These are phyloP conservation scores for Tyria jacobaeae DNA, from an alignment of 2,888 invertebrate species.

Conservation along the genomic window DNA sequence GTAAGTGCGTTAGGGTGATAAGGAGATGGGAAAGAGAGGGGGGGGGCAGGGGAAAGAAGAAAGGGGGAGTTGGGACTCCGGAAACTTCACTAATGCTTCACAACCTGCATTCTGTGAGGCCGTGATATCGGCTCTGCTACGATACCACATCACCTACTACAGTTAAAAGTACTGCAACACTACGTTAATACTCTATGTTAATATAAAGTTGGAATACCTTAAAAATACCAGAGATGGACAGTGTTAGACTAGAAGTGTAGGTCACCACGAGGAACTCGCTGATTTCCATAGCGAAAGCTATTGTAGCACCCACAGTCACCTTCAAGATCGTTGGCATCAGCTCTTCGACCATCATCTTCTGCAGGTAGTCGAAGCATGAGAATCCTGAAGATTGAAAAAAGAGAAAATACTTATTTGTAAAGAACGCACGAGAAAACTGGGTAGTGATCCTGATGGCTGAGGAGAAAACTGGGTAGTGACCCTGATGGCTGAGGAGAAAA, in stretches of 20 bases:
- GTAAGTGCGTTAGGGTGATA: too few relatives aligned
- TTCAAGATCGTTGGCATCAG: constrained; percentile 83
- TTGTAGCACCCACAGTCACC: constrained; percentile 92
- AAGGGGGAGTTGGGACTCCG: too few relatives aligned
- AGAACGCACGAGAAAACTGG: not conserved
- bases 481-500: too few relatives aligned
- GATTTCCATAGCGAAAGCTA: constrained; percentile 98
- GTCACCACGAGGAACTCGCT: constrained; percentile 97
- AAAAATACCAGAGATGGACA: constrained; percentile 98
- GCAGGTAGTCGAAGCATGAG: constrained; percentile 71
- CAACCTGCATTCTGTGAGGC: too few relatives aligned
- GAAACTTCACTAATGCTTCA: too few relatives aligned
- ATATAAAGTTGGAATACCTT: constrained; percentile 88
- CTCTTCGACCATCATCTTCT: constrained; percentile 61
- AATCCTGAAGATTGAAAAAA: constrained; percentile 63
- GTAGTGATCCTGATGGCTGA: not conserved
- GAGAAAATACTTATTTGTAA: not conserved
- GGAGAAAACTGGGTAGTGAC: too few relatives aligned
- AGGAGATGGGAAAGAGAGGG: too few relatives aligned
- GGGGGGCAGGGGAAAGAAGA: too few relatives aligned
- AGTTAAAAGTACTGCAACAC: too few relatives aligned
- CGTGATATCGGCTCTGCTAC: too few relatives aligned
- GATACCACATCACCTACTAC: too few relatives aligned
- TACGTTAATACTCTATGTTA: too few relatives aligned
- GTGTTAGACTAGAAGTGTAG: constrained; percentile 97